These are phyloP conservation scores for Etheostoma spectabile DNA, from an alignment of 2,113 vertebrate species.

Conservation along the genomic window DNA sequence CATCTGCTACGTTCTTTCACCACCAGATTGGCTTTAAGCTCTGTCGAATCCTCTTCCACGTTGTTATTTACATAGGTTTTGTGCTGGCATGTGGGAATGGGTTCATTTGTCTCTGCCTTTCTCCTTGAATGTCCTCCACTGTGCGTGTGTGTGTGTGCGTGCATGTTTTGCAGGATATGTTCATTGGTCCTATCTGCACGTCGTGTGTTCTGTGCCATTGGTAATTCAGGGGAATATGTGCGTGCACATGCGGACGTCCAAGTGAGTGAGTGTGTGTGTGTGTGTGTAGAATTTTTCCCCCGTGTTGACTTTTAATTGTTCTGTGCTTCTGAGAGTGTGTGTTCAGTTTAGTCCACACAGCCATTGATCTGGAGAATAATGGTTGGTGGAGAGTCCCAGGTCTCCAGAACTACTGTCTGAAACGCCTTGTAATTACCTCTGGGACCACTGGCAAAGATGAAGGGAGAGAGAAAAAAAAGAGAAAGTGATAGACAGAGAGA, in stretches of 20 bases:
- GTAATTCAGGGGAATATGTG: constrained; percentile 6
- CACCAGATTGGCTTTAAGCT: constrained; percentile 49
- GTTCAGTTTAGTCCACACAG: constrained; percentile 70
- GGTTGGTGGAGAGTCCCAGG: constrained; percentile 56
- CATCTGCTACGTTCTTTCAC: constrained; percentile 44
- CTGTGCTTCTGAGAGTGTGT: constrained; percentile 74
- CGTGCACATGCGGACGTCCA: background rate
- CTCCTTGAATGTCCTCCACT: constrained; percentile 19
- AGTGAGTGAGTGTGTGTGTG: background rate
- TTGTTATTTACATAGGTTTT: constrained; percentile 18
- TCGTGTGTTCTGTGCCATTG: background rate
- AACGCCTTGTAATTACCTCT: constrained; percentile 71
- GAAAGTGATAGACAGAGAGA: constrained; percentile 10
- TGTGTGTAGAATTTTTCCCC: constrained; percentile 43
- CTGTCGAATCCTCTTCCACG: constrained; percentile 25
- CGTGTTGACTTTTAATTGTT: constrained; percentile 74
- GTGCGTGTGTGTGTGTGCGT: background rate
- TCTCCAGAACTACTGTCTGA: constrained; percentile 70
- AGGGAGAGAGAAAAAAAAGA: constrained; percentile 4
- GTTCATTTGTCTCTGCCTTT: constrained; percentile 22
- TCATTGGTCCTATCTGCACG: background rate
- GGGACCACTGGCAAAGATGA: constrained; percentile 60
- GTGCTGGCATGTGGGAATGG: constrained; percentile 5
- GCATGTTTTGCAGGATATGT: constrained; percentile 3
- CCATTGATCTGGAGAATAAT: constrained; percentile 77